Conservation (phyloP, 1,140 invertebrate genomes). For the Lasioglossum albipes region DNA sequence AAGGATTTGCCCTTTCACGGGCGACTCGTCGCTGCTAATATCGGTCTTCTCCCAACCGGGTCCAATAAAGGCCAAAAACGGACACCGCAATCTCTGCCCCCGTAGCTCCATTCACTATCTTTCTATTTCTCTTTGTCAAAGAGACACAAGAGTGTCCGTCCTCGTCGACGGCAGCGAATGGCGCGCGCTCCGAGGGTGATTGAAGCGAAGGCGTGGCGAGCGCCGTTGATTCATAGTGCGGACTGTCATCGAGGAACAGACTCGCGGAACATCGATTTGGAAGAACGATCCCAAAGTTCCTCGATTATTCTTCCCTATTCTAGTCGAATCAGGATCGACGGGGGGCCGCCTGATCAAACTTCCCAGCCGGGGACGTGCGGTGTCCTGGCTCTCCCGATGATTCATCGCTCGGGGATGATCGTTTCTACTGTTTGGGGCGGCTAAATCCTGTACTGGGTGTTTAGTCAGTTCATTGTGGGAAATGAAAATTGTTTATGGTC, state of each 20-base stretch:
- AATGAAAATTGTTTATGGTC: too few species aligned
- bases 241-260: conserved; percentile 30
- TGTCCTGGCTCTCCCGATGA: too few species aligned
- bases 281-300: not conserved
- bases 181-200: conserved; percentile 33
- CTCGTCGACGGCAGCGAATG: conserved; percentile 22
- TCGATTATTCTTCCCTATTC: conserved; percentile 6
- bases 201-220: conserved; percentile 55
- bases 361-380: too few species aligned
- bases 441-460: too few species aligned
- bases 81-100: conserved; percentile 27
- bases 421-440: too few species aligned
- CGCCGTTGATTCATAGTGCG: conserved; percentile 51
- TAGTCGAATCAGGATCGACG: too few species aligned
- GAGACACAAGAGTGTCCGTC: not conserved
- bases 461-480: too few species aligned
- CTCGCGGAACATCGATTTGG: conserved; percentile 39
- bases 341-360: not conserved
- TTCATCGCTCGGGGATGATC: not conserved
- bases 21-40: conserved; percentile 42
- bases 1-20: conserved; percentile 12
- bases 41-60: conserved; percentile 22
- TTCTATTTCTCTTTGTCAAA: not conserved
- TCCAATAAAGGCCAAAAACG: conserved; percentile 50
- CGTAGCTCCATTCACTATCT: conserved; percentile 11